Evolutionary conservation across 2,888 invertebrate species (phyloP), one percentile per base, ranked within the genome.

Genomic region (Gymnosoma rotundatum): DNA sequence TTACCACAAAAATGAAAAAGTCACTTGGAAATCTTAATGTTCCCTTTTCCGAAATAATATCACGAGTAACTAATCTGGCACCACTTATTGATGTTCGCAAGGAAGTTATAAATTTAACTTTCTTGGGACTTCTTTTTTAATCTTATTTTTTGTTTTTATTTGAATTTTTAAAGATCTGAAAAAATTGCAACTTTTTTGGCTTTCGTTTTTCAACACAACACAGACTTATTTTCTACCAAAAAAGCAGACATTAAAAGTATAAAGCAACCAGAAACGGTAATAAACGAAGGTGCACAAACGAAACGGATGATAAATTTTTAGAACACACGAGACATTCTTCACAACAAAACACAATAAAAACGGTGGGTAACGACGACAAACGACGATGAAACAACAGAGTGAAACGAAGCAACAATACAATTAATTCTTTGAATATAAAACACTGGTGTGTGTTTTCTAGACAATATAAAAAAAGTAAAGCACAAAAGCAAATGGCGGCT

Each of bases 401-500:
- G 75, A 75, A 78, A 78, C 83, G 83, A 83, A 83, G 78, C 72
- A 83, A 83, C 78, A 82, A 82, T 76, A 78, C 64, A 70, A 64
- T 75, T 38, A 45, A 52, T 64, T 78, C 56, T 72, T 63, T 18
- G 32, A 52, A 48, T 72, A 36, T 36, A 32, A 64, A 20, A 18
- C 20, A 14, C 8, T 32, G 20, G 67, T 69, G 45, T 52, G 66
- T 61, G 45, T 69, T 75, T 74, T 3, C 7, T 48, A 42, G 42
- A 42, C 42, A 42, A 42, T 42, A 42, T 42, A 42, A 42, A 42
- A 61, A 73, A 61, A 36, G 45, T 56, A 38, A 25, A 64, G 32
- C 58, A 66, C 42, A 70, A 78, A 79, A 75, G 83, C 83, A 83
- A 78, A 83, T 83, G 83, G 79, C 83, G 79, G 66, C 75, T 72